These are phyloP conservation scores for Incurvaria masculella DNA, from an alignment of 2,888 invertebrate genomes.

Conservation along the genomic window DNA sequence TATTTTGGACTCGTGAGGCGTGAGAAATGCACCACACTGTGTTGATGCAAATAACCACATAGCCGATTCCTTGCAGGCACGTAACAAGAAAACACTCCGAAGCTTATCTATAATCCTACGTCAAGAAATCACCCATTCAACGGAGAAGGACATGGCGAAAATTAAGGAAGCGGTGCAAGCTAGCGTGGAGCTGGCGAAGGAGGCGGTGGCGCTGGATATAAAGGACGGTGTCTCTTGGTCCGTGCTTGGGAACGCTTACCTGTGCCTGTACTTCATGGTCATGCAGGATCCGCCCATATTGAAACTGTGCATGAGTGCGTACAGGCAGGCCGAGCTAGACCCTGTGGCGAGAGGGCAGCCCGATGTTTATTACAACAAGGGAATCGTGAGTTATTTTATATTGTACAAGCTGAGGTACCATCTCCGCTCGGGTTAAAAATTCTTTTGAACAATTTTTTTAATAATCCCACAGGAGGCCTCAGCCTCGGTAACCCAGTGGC, in stretches of 20 bases:
- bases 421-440: slow-evolving; percentile 2
- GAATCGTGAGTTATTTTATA: slow-evolving; percentile 60
- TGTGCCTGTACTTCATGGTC: slow-evolving; percentile 74
- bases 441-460: slow-evolving; percentile 5
- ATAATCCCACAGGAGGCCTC: too few species aligned
- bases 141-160: slow-evolving; percentile 39
- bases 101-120: slow-evolving; percentile 79
- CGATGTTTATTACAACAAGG: slow-evolving; percentile 82
- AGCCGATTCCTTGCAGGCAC: slow-evolving; percentile 61
- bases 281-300: slow-evolving; percentile 69
- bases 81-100: slow-evolving; percentile 71
- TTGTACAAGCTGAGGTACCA: slow-evolving; percentile 1
- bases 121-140: slow-evolving; percentile 54
- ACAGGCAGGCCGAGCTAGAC: slow-evolving; percentile 73
- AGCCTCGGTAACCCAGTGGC: too few species aligned
- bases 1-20: too few species aligned
- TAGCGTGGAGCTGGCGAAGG: slow-evolving; percentile 76
- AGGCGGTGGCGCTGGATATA: slow-evolving; percentile 75
- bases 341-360: slow-evolving; percentile 68
- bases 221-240: slow-evolving; percentile 82
- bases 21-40: too few species aligned
- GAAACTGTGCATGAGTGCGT: slow-evolving; percentile 74
- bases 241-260: slow-evolving; percentile 80
- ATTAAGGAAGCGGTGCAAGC: slow-evolving; percentile 60
- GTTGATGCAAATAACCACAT: too few species aligned